These are phyloP conservation scores for Troides oblongomaculatus DNA, from an alignment of 2,888 invertebrate genomes.

Conservation along the genomic window DNA sequence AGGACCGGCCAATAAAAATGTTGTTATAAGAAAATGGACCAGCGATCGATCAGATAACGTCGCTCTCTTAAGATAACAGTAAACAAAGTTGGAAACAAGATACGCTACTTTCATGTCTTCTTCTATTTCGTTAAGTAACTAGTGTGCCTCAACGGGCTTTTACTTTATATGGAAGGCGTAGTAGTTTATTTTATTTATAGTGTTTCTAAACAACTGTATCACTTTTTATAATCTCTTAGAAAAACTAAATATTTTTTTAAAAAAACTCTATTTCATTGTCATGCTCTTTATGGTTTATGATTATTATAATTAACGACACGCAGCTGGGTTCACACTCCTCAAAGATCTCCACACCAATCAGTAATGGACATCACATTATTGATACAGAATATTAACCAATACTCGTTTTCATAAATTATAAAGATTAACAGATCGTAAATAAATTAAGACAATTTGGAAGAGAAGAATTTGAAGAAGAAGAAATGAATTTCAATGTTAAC, in stretches of 20 bases:
- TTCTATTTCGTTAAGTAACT: constrained; percentile 27
- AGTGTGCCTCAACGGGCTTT: constrained; percentile 35
- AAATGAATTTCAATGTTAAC: too few relatives aligned
- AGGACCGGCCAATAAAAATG: constrained; percentile 49
- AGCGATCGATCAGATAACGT: constrained; percentile 37
- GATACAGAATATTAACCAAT: too few relatives aligned
- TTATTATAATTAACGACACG: too few relatives aligned
- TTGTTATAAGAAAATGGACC: constrained; percentile 52
- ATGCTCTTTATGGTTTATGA: too few relatives aligned
- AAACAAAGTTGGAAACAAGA: constrained; percentile 52
- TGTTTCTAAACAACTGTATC: background rate
- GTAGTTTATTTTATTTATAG: constrained; percentile 14
- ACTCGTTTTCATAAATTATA: too few relatives aligned
- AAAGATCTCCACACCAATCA: too few relatives aligned
- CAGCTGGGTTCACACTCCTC: too few relatives aligned
- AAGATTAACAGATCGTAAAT: too few relatives aligned
- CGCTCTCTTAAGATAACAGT: constrained; percentile 52
- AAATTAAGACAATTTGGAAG: too few relatives aligned
- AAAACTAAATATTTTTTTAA: background rate
- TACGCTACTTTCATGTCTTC: constrained; percentile 49
- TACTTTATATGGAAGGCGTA: constrained; percentile 21
- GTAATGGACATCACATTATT: too few relatives aligned
- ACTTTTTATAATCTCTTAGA: background rate
- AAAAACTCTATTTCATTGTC: background rate
- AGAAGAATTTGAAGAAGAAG: too few relatives aligned